Conservation (phyloP, 2,797 vertebrate genomes). For the Protonibea diacanthus region DNA sequence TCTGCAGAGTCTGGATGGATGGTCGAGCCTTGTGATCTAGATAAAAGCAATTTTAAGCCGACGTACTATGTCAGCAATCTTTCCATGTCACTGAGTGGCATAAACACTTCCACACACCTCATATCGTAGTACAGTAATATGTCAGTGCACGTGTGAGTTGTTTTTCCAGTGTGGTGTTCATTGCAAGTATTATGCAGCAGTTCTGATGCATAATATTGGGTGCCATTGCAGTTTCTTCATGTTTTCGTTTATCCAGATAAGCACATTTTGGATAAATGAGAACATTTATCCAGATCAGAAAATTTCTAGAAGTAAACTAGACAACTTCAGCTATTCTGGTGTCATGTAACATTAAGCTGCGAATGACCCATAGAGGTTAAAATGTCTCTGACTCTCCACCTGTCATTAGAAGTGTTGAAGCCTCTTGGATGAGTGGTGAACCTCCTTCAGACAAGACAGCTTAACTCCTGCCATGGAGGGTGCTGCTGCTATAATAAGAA, state of each 20-base stretch:
- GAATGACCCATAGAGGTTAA: conserved; percentile 26
- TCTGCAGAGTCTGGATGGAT: conserved; percentile 43
- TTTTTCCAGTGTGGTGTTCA: background rate
- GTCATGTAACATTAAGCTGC: conserved; percentile 39
- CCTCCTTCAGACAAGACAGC: background rate
- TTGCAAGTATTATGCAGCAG: background rate
- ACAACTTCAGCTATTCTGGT: conserved; percentile 13
- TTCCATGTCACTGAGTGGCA: conserved; percentile 27
- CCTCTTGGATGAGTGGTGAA: conserved; percentile 12
- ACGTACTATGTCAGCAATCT: conserved; percentile 44
- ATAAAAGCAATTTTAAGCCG: conserved; percentile 59
- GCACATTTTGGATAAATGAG: background rate
- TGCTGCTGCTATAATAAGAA: background rate
- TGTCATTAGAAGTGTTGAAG: conserved; percentile 32
- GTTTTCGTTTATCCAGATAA: background rate
- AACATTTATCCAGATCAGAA: background rate
- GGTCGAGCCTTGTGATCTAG: conserved; percentile 50
- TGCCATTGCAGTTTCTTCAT: conserved; percentile 1
- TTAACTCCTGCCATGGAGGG: background rate
- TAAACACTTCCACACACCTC: conserved; percentile 22
- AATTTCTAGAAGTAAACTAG: conserved; percentile 6
- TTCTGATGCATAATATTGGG: background rate
- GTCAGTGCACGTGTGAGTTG: conserved; percentile 7
- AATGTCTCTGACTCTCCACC: conserved; percentile 18
- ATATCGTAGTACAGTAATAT: conserved; percentile 8